Evolutionary conservation across 2,888 invertebrate species (phyloP), one percentile per base, ranked within the genome.

Genomic region (Galeopsomyia nigrocyanea): DNA sequence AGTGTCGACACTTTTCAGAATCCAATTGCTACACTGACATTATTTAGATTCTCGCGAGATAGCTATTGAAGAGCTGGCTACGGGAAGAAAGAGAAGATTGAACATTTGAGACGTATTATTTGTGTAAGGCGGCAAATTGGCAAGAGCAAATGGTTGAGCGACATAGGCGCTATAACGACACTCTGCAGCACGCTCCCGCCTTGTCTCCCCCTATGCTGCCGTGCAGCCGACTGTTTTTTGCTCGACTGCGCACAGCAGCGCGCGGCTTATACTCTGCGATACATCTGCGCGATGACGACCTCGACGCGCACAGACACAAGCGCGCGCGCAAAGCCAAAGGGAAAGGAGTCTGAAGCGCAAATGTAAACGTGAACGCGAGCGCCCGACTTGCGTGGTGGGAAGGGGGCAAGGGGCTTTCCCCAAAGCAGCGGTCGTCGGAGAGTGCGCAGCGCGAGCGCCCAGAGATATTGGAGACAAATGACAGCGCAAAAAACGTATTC

Each of bases 401-500:
- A 58, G 68, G 73, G 71, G 39, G 39, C 1, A 77, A 76, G 75
- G 79, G 76, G 76, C 66, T 39, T 26, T 49, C 14, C 62, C 51
- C 46, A 26, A n/a, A 10, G 63, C 16, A 21, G 49, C 55, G 55
- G 26, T 51, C 64, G 69, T 73, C 72, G 55, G 77, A 73, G 75
- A 63, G 71, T 72, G 76, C 76, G 76, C 77, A 77, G 74, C 80
- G 80, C 73, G 76, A 76, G 77, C 77, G 77, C 74, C 80, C 80
- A 81, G 82, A 83, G 85, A 86, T 86, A 86, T 84, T 83, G 82
- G 84, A 85, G 86, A 86, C 86, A 86, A 86, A 86, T 86, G 85
- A 85, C 83, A 79, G 82, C 78, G 82, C 81, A 85, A 85, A 84
- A 85, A 81, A 81, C 79, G 78, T 81, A 80, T 82, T 81, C 83